Conservation (phyloP, 2,797 vertebrate species). For the Artibeus jamaicensis region DNA sequence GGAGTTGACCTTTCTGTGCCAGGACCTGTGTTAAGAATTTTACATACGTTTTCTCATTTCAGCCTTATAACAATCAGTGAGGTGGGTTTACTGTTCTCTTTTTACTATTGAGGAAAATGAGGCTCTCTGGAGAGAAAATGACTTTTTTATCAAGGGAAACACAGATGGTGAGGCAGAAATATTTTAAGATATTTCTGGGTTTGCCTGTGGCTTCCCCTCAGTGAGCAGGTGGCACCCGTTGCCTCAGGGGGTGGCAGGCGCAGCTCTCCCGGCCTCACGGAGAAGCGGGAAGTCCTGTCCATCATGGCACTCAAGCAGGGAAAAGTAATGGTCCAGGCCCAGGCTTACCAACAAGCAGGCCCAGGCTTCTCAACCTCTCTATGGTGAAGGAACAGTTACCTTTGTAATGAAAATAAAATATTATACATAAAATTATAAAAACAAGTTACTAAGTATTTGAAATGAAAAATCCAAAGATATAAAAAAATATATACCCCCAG, state of each 20-base stretch:
- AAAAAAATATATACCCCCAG: background rate
- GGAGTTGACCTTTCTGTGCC: background rate
- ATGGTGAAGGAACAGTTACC: background rate
- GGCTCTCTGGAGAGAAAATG: background rate
- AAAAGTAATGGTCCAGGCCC: background rate
- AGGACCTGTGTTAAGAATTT: background rate
- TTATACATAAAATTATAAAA: slow-evolving; percentile 2
- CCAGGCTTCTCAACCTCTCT: background rate
- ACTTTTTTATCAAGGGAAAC: background rate
- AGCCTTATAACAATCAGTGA: background rate
- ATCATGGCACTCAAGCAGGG: background rate
- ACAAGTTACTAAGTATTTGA: background rate
- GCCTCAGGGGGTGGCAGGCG: fast-evolving
- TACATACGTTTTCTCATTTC: background rate
- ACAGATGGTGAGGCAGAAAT: background rate
- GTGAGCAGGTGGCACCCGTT: background rate
- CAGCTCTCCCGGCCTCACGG: background rate
- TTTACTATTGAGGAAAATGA: background rate
- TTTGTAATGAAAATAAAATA: background rate
- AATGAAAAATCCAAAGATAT: background rate
- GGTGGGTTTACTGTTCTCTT: background rate
- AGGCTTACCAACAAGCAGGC: background rate
- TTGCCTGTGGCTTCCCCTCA: background rate
- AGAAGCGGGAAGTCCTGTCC: background rate
- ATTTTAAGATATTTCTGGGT: background rate